Conservation (phyloP, 2,797 vertebrate species). For the Halcyon chelicuti region DNA sequence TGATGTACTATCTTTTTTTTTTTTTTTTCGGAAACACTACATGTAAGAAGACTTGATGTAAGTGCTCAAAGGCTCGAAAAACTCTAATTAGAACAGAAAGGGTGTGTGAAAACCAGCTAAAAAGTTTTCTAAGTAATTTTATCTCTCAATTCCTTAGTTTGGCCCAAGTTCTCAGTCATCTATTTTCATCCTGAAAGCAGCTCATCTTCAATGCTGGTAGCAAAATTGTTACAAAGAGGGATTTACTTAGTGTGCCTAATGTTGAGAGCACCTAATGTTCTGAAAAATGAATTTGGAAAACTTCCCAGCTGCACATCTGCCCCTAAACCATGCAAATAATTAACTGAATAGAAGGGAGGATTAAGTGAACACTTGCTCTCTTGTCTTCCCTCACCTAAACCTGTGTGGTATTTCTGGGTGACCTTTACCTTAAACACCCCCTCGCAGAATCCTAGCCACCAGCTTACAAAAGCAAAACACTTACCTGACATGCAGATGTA, state of each 20-base stretch:
- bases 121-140: slow-evolving; percentile 22
- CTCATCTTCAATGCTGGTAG: slow-evolving; percentile 35
- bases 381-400: neutral
- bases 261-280: slow-evolving; percentile 68
- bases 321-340: slow-evolving; percentile 30
- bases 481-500: neutral
- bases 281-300: slow-evolving; percentile 72
- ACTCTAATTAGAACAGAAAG: neutral
- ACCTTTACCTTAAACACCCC: neutral
- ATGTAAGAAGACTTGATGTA: neutral
- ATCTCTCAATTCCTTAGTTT: slow-evolving; percentile 33
- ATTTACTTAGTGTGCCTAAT: slow-evolving; percentile 40
- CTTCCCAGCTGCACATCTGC: slow-evolving; percentile 71
- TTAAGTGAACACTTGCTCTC: neutral
- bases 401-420: neutral
- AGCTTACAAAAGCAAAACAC: neutral
- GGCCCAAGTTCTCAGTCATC: slow-evolving; percentile 3
- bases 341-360: neutral
- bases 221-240: slow-evolving; percentile 59
- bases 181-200: slow-evolving; percentile 46
- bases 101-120: neutral
- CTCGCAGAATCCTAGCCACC: neutral
- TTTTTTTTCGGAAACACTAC: neutral
- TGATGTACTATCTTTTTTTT: neutral
- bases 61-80: neutral